These are phyloP conservation scores for Epizoanthus ramosus DNA, from an alignment of 92 coral and sea anemone species.

Conservation along the genomic window DNA sequence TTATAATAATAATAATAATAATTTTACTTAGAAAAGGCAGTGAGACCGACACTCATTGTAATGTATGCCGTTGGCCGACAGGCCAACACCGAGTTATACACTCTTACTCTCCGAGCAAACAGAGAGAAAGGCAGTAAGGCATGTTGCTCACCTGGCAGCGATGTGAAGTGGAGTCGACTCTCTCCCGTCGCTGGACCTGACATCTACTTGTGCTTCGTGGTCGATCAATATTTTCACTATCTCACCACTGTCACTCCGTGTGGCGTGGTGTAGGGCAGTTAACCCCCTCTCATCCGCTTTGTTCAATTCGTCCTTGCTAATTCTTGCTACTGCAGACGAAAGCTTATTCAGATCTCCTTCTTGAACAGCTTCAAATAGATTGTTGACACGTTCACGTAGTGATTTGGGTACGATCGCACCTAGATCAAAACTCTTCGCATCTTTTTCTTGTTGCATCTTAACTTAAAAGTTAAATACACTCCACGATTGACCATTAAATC, in stretches of 20 bases:
- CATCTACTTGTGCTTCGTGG: constrained; percentile 22
- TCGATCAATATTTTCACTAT: constrained; percentile 20
- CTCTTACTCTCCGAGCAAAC: too few relatives aligned
- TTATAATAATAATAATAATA: too few relatives aligned
- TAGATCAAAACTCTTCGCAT: background rate
- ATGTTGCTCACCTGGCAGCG: constrained; percentile 17
- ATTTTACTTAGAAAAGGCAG: too few relatives aligned
- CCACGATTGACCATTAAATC: background rate
- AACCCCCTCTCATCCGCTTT: constrained; percentile 24
- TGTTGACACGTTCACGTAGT: constrained; percentile 17
- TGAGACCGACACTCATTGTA: too few relatives aligned
- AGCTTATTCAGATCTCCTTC: constrained; percentile 32
- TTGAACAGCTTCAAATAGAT: constrained; percentile 34
- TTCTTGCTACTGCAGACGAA: constrained; percentile 4
- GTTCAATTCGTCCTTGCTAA: constrained; percentile 37
- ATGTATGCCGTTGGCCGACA: too few relatives aligned
- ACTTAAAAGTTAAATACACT: background rate
- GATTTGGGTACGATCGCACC: constrained; percentile 24
- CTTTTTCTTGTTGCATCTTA: background rate
- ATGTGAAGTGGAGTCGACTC: constrained; percentile 41
- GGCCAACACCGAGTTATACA: too few relatives aligned
- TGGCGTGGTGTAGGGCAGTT: constrained; percentile 19
- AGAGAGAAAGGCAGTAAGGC: background rate
- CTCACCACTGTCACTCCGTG: constrained; percentile 10
- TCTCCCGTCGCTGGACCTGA: constrained; percentile 25